Evolutionary conservation across 92 coral and sea anemone species (phyloP), one percentile per base, ranked within the genome.

Genomic region (Siderastrea siderea): DNA sequence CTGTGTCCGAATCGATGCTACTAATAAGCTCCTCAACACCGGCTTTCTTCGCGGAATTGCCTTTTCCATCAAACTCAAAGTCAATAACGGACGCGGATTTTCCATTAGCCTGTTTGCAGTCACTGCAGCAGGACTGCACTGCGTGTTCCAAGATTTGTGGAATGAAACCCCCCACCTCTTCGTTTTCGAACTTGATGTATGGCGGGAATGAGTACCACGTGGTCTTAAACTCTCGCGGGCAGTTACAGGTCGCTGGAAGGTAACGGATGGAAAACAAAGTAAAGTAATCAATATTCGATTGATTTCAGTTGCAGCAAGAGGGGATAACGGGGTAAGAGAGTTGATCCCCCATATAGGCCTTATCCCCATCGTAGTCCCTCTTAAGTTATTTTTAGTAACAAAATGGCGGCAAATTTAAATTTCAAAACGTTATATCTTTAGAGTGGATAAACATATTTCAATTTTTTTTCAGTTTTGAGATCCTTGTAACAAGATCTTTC

Each of bases 171-270:
- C 88, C 78, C 13, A 62, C 65, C 16, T 65, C 75, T 47, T 95
- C 84, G 47, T 86, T 60, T 83, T 93, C 91, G 78, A 55, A 73
- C 12, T 78, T 81, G 38, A 94, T 83, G 88, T 96, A 96, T 4
- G 99, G 99, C 6, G 91, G 81, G 51, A 82, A 86, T 48, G 86
- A 71, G 77, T 86, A 88, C 96, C 95, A 96, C 5, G 91, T 89
- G 4, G 96, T 95, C 11, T 65, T 82, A 5, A 96, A 89, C 62
- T 59, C 71, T 15, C 80, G 82, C 3, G 84, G 86, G 85, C 99
- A 96, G n/a, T 93, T 94, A 68, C 99, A 96, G 44, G 99, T 96
- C 61, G 93, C 99, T 96, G 81, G 47, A 82, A 74, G 63, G 9
- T 5, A 49, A 2, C 0, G 69, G 13, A 72, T 16, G 16, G 76